Percentiles rank a stretch among this genome's conserved stretches.
Evolutionary conservation across 2,888 invertebrate species (phyloP).

Genomic region (Drosophila testacea): DNA sequence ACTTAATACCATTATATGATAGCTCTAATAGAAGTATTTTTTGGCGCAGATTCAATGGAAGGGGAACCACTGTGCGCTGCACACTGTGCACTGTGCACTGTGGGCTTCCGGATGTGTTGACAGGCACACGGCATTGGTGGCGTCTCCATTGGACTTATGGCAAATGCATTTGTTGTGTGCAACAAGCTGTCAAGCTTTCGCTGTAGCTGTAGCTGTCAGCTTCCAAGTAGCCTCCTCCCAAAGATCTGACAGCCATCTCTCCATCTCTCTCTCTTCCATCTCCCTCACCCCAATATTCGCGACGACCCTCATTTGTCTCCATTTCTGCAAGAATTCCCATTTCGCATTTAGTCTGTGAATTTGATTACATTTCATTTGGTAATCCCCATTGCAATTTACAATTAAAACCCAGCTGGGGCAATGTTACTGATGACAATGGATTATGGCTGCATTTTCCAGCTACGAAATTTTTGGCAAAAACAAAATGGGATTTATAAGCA

Average conservation of each 20-base stretch:
- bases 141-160: constrained; percentile 41
- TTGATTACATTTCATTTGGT: constrained; percentile 38
- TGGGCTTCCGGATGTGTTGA: constrained; percentile 44
- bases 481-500: not conserved
- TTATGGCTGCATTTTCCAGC: constrained; percentile 5
- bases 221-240: not conserved
- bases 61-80: too few relatives aligned
- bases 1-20: too few relatives aligned
- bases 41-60: too few relatives aligned
- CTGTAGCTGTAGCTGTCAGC: constrained; percentile 7
- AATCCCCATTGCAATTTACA: constrained; percentile 34
- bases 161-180: constrained; percentile 64
- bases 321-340: not conserved
- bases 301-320: not conserved
- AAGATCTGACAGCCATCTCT: constrained; percentile 6
- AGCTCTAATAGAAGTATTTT: too few relatives aligned
- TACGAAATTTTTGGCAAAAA: not conserved
- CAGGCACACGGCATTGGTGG: constrained; percentile 35
- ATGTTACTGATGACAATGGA: constrained; percentile 20
- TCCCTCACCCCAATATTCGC: not conserved
- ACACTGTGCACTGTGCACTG: too few relatives aligned
- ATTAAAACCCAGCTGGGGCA: constrained; percentile 35
- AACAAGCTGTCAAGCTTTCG: constrained; percentile 51
- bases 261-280: too few relatives aligned
- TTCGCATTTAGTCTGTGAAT: constrained; percentile 25